Evolutionary conservation across 2,113 vertebrate genomes (phyloP), one percentile per base, ranked within the genome.

Genomic region (Trogon surrucura): DNA sequence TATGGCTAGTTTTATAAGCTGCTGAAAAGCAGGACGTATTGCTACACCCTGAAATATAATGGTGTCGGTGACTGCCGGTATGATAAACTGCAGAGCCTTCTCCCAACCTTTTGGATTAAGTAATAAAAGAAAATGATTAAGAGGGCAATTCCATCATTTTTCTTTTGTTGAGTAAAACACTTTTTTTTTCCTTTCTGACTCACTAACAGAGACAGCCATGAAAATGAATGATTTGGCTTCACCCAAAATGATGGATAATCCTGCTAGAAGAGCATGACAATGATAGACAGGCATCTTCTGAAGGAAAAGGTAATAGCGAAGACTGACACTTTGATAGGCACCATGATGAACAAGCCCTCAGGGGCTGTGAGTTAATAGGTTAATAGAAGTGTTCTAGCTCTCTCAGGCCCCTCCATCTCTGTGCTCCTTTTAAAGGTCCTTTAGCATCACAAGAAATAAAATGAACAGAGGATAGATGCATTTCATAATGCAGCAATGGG

Each of bases 121-220:
- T 94, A 95, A 95, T 95, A 95, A 93, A 95, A 95, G 78, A 71
- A 97, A 96, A 92, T 97, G 58, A 96, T 95, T 96, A 96, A 96
- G 83, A 85, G 84, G 47, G 80, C 80, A 83, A 96, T 91, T 75
- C 89, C 56, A 78, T 89, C 47, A 85, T 93, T 89, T 95, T 80
- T 84, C 94, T 94, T 95, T 91, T 73, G 47, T 91, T 91, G 53
- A 93, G 94, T 65, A 66, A 82, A 94, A 74, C 61, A 12, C 9
- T 20, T 84, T 92, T 94, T 51, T 41, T 53, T 53, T 47, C 45
- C 20, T 95, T 93, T 86, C 54, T 20, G 21, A 51, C 79, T 75
- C 7, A 1, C 85, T 97, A 88, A 88, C 77, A 75, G 80, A 78
- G 36, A 51, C 47, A 94, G 48, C 57, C 75, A 85, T 90, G 89